Evolutionary conservation across 1,140 invertebrate genomes (phyloP).

Genomic region (Tachypleus tridentatus): DNA sequence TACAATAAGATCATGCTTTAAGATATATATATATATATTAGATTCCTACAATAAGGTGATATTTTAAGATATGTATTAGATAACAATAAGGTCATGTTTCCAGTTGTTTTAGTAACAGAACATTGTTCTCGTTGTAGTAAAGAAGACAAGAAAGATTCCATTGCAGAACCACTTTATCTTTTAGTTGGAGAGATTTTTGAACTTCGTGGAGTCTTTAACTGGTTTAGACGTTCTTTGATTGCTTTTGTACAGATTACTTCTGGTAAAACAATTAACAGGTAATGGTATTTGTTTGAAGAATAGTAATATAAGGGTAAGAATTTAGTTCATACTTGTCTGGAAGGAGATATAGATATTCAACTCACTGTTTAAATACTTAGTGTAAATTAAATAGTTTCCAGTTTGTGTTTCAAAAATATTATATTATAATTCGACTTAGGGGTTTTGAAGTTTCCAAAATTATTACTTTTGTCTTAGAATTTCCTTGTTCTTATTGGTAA

Average conservation of each 20-base stretch:
- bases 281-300: too few species aligned
- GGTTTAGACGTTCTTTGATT: slow-evolving; percentile 71
- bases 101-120: too few species aligned
- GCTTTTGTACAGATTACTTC: slow-evolving; percentile 86
- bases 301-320: too few species aligned
- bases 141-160: slow-evolving; percentile 46
- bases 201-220: slow-evolving; percentile 71
- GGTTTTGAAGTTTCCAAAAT: not conserved
- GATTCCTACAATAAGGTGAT: too few species aligned
- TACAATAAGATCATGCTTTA: too few species aligned
- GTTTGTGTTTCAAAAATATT: not conserved
- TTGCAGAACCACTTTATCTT: slow-evolving; percentile 74
- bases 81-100: too few species aligned
- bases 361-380: not conserved
- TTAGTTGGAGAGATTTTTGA: slow-evolving; percentile 74
- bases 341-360: not conserved
- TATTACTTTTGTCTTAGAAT: not conserved
- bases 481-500: too few species aligned
- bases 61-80: too few species aligned
- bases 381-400: not conserved
- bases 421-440: not conserved
- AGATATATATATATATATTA: too few species aligned
- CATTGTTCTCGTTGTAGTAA: slow-evolving; percentile 2
- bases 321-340: not conserved
- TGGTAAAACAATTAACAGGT: slow-evolving; percentile 78